phyloP scores from a whole-genome alignment of 2,888 invertebrate genomes.

The Limnephilus marmoratus region DNA sequence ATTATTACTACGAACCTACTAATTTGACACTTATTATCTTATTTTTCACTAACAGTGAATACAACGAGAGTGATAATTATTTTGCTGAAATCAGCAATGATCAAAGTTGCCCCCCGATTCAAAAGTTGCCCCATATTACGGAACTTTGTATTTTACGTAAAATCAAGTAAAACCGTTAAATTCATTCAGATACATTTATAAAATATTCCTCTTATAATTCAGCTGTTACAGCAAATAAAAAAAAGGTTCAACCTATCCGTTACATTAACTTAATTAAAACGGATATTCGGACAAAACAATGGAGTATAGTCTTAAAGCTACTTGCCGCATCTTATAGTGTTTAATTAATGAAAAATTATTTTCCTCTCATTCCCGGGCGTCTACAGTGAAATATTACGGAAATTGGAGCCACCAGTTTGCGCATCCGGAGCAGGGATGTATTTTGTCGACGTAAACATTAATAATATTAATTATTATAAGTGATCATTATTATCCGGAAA shows the following conservation, averaged over 20 bases:
- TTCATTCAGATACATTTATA: not conserved
- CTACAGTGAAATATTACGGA: slow-evolving; percentile 26
- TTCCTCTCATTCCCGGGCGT: slow-evolving; percentile 21
- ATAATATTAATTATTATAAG: too few relatives aligned
- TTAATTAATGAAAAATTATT: slow-evolving; percentile 57
- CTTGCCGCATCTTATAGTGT: slow-evolving; percentile 23
- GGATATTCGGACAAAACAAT: slow-evolving; percentile 8
- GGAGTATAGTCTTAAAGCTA: not conserved
- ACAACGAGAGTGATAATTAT: too few relatives aligned
- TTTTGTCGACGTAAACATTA: not conserved
- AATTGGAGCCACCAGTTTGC: slow-evolving; percentile 34
- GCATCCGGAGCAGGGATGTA: not conserved
- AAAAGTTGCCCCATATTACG: too few relatives aligned
- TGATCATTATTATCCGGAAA: too few relatives aligned
- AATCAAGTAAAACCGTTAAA: not conserved
- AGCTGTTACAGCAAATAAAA: not conserved
- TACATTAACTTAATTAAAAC: slow-evolving; percentile 24
- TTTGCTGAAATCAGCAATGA: too few relatives aligned
- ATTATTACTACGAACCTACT: too few relatives aligned
- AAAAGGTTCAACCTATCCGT: not conserved
- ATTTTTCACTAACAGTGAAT: too few relatives aligned
- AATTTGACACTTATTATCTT: too few relatives aligned
- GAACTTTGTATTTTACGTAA: not conserved
- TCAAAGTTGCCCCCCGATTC: too few relatives aligned
- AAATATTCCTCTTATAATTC: not conserved